Evolutionary conservation across 1,140 invertebrate genomes (phyloP).

Genomic region (Belonocnema kinseyi): DNA sequence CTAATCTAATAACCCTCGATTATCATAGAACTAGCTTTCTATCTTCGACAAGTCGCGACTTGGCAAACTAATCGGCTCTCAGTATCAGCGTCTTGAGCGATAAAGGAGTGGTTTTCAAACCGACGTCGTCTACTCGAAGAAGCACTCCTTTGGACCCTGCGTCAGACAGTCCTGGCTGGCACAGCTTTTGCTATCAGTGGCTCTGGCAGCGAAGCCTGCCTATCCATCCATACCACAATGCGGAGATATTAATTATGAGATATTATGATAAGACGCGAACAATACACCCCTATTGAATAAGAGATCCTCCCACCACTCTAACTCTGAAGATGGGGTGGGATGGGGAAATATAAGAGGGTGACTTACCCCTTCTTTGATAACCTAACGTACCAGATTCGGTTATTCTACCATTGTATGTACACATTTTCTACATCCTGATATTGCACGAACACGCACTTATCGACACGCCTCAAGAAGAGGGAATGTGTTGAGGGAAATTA

Average conservation of each 20-base stretch:
- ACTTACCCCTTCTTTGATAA: slow-evolving; percentile 50
- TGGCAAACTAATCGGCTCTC: slow-evolving; percentile 24
- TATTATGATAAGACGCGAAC: slow-evolving; percentile 76
- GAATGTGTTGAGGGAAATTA: slow-evolving; percentile 42
- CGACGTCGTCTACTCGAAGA: slow-evolving; percentile 56
- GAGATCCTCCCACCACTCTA: slow-evolving; percentile 65
- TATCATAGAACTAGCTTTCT: too few relatives aligned
- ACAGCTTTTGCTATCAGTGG: slow-evolving; percentile 74
- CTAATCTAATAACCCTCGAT: too few relatives aligned
- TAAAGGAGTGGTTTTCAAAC: slow-evolving; percentile 49
- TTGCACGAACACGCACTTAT: slow-evolving; percentile 50
- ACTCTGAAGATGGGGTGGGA: slow-evolving; percentile 42
- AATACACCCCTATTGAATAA: slow-evolving; percentile 76
- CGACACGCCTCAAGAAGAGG: slow-evolving; percentile 47
- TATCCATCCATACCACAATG: slow-evolving; percentile 76
- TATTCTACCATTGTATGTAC: slow-evolving; percentile 46
- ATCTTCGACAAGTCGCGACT: neutral
- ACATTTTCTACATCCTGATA: slow-evolving; percentile 45
- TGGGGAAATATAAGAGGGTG: slow-evolving; percentile 41
- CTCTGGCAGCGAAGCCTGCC: slow-evolving; percentile 71
- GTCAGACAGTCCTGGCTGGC: slow-evolving; percentile 61
- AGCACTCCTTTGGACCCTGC: slow-evolving; percentile 60
- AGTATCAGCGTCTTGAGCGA: slow-evolving; percentile 12
- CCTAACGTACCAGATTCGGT: slow-evolving; percentile 42
- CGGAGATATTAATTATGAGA: slow-evolving; percentile 76